phyloP scores from a whole-genome alignment of 2,113 vertebrate genomes.

The cattle (Bos taurus) region ARS-UCD2.0 NC_037343.1:51345501-51346000 shows the following conservation, averaged over 20 bases:
- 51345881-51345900: not conserved
- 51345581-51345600: not conserved
- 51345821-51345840: not conserved
- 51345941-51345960: not conserved
- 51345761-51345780: not conserved
- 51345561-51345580: not conserved
- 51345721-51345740: not conserved
- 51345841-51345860: rapidly evolving
- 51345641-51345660: not conserved
- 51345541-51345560: not conserved
- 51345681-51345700: not conserved
- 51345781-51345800: not conserved
- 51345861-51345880: rapidly evolving
- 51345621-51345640: not conserved
- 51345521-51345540: not conserved
- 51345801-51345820: not conserved
- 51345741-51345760: not conserved
- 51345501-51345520: not conserved
- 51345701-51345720: not conserved
- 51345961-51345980: not conserved
- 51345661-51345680: not conserved
- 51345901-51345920: not conserved
- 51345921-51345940: not conserved
- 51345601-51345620: not conserved
- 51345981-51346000: not conserved